Base-by-base conservation (phyloP, 1,140 invertebrate genomes). In the Drosophila sucinea region DNA sequence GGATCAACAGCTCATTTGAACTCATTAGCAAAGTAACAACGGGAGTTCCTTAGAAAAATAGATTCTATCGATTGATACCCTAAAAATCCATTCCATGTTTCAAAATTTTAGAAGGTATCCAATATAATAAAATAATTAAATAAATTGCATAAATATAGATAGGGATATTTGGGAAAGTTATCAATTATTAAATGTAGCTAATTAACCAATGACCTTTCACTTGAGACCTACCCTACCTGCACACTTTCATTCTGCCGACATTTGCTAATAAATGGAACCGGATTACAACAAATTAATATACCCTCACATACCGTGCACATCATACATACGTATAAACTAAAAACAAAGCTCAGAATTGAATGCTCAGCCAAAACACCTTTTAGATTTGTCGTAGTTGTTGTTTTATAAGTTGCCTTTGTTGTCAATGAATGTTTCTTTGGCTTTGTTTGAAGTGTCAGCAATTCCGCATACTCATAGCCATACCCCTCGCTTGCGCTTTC, bases 1-100 rank as follows among this genome's bases (percentile, higher is more conserved):
- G 65, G 67, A 79, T 74, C 76, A 79, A 67, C 82, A 83, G 83
- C 76, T 83, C 83, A 87, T 89, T 87, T 81, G 44, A 85, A 78
- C 81, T 68, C 74, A 85, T 85, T 85, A 85, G 65, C 70, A 74
- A 58, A 63, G 38, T 58, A 60, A 55, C 11, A 82, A 51, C 47
- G 47, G 7, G 41, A 65, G 51, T 61, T 51, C 32, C 29, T 25
- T 29, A 44, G 7, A 33, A 30, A 57, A n/a, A 17, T 29, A n/a
- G 44, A 57, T 38, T 32, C 60, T 55, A 64, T 55, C 2, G 3
- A 3, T 4, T 0, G 54, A 76, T 76, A 76, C 73, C 60, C 54
- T 17, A 11, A 60, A 68, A 2, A 17, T 17, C 17, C 17, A 17
- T 17, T 17, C 17, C 17, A 17, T 17, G 17, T 17, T 17, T 17